A percentile compares a stretch with the other conserved stretches of the same genome.
These are phyloP conservation scores for Mionectes macconnelli DNA, from an alignment of 2,113 vertebrate species.

Conservation along the genomic window DNA sequence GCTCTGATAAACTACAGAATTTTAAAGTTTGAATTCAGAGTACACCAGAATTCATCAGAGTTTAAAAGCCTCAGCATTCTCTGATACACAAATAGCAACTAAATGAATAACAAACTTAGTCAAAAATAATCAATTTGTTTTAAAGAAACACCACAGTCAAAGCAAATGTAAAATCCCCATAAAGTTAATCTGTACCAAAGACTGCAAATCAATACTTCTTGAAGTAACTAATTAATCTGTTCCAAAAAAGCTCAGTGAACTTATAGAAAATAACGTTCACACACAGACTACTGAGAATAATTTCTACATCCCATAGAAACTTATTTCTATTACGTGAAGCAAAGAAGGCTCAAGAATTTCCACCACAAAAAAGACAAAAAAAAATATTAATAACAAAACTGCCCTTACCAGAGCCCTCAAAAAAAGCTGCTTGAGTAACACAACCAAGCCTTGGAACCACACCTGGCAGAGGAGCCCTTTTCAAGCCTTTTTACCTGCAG, in stretches of 20 bases:
- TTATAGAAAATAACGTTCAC: not conserved
- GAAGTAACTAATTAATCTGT: not conserved
- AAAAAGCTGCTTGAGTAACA: not conserved
- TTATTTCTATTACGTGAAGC: not conserved
- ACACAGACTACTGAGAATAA: rapidly evolving
- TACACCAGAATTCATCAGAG: not conserved
- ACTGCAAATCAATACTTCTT: not conserved
- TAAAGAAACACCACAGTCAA: not conserved
- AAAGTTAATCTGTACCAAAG: not conserved
- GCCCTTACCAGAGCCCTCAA: not conserved
- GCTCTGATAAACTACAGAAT: not conserved
- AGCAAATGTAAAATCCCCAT: not conserved
- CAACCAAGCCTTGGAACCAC: not conserved
- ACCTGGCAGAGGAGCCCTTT: not conserved
- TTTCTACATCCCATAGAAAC: rapidly evolving
- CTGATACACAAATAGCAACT: not conserved
- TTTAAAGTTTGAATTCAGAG: not conserved
- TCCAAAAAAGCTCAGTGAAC: not conserved
- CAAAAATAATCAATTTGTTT: not conserved
- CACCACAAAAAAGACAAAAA: not conserved
- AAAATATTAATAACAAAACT: rapidly evolving
- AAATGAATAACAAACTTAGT: not conserved
- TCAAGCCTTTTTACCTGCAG: not conserved
- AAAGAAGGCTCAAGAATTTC: not conserved
- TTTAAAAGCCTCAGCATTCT: not conserved